Conservation (phyloP, 2,888 invertebrate genomes). For the Antitype chi region DNA sequence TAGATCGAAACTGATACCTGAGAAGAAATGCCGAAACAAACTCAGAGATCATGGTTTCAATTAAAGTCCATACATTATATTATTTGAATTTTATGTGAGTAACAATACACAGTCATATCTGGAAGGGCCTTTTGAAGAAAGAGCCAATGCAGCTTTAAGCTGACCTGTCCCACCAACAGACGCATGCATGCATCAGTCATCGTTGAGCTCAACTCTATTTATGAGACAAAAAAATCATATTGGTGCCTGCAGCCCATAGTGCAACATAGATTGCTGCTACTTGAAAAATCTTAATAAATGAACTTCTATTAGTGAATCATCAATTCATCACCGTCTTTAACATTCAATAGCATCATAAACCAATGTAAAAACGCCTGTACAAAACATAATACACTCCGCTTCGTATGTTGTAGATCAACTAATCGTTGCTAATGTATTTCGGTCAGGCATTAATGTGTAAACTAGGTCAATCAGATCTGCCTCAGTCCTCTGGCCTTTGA, state of each 20-base stretch:
- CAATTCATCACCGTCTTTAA: background rate
- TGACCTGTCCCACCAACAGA: too few relatives aligned
- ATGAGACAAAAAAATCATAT: too few relatives aligned
- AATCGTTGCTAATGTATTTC: conserved; percentile 50
- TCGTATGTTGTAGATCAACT: conserved; percentile 8
- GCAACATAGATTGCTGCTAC: background rate
- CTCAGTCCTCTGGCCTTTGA: conserved; percentile 25
- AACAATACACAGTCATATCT: too few relatives aligned
- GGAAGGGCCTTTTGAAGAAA: too few relatives aligned
- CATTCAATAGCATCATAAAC: background rate
- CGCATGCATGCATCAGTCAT: too few relatives aligned
- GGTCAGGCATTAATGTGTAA: conserved; percentile 53
- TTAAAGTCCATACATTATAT: too few relatives aligned
- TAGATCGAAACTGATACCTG: too few relatives aligned
- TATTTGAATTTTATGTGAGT: too few relatives aligned
- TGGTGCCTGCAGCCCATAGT: background rate
- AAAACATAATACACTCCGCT: conserved; percentile 3
- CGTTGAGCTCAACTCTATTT: too few relatives aligned
- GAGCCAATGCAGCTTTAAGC: too few relatives aligned
- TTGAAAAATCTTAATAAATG: background rate
- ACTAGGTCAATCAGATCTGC: conserved; percentile 39
- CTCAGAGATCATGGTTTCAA: too few relatives aligned
- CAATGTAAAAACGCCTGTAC: background rate
- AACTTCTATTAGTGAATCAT: background rate
- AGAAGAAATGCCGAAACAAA: too few relatives aligned